Percentiles rank a stretch among this genome's conserved stretches.
Conservation (phyloP, 2,113 vertebrate genomes). For the Aptenodytes patagonicus region DNA sequence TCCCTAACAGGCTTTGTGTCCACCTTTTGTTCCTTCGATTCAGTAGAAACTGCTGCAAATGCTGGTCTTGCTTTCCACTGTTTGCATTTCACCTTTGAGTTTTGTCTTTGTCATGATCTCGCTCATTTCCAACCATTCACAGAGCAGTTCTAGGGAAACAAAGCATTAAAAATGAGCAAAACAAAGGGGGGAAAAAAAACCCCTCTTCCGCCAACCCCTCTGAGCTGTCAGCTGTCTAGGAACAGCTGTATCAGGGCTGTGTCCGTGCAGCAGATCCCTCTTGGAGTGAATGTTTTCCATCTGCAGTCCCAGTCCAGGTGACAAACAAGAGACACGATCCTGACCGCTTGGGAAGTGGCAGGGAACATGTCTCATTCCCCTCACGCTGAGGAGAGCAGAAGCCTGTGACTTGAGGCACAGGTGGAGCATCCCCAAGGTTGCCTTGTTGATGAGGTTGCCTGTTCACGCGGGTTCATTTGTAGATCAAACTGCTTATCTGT, state of each 20-base stretch:
- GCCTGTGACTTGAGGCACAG: conserved; percentile 10
- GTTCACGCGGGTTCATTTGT: conserved; percentile 34
- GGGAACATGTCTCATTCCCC: neutral
- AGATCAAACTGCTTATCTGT: conserved; percentile 59
- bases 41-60: neutral
- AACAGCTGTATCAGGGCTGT: neutral
- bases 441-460: conserved; percentile 56
- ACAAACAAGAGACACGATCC: neutral
- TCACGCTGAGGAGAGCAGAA: neutral
- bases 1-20: neutral
- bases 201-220: neutral
- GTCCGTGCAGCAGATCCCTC: neutral
- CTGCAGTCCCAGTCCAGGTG: neutral
- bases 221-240: neutral
- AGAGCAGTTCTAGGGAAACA: neutral
- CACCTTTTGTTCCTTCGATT: conserved; percentile 17
- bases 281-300: neutral
- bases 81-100: conserved; percentile 28
- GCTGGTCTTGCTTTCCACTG: neutral
- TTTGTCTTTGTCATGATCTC: conserved; percentile 10
- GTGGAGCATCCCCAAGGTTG: conserved; percentile 43
- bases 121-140: neutral
- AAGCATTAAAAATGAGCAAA: conserved; percentile 13
- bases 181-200: neutral
- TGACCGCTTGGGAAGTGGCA: neutral